phyloP scores from a whole-genome alignment of 2,888 invertebrate genomes.

The Eupithecia tripunctaria region DNA sequence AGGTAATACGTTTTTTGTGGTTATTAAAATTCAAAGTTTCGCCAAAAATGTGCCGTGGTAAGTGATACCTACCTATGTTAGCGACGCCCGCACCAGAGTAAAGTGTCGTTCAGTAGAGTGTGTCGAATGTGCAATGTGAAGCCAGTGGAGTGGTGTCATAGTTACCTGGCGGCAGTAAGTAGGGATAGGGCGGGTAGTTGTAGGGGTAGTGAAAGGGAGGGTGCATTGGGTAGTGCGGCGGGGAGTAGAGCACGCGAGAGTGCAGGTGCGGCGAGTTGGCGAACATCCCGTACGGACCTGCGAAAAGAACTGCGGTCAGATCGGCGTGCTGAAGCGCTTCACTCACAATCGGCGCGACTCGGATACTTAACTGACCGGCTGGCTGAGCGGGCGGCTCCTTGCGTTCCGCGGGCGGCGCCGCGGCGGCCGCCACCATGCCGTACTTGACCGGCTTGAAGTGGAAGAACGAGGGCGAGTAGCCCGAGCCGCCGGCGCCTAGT shows the following conservation, averaged over 20 bases:
- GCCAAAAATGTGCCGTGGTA: not conserved
- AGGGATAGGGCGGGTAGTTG: slow-evolving; percentile 79
- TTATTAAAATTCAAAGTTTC: not conserved
- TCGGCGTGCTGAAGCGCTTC: slow-evolving; percentile 73
- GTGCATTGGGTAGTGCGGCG: slow-evolving; percentile 82
- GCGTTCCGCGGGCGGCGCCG: slow-evolving; percentile 75
- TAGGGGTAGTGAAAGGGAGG: slow-evolving; percentile 80
- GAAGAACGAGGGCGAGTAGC: slow-evolving; percentile 96
- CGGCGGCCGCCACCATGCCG: slow-evolving; percentile 85
- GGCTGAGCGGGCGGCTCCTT: slow-evolving; percentile 83
- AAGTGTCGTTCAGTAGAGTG: slow-evolving; percentile 33
- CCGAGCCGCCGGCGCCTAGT: slow-evolving; percentile 89
- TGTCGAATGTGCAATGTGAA: slow-evolving; percentile 38
- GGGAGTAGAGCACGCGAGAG: slow-evolving; percentile 78
- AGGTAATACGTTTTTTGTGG: not conserved
- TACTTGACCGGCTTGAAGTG: slow-evolving; percentile 95
- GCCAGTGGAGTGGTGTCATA: slow-evolving; percentile 50
- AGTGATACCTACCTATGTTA: slow-evolving; percentile 24
- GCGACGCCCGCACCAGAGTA: slow-evolving; percentile 28
- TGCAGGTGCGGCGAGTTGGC: slow-evolving; percentile 75
- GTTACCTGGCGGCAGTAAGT: slow-evolving; percentile 80
- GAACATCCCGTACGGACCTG: slow-evolving; percentile 80
- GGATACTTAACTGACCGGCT: slow-evolving; percentile 85
- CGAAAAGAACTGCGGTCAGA: slow-evolving; percentile 73
- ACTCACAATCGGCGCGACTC: slow-evolving; percentile 78